Conservation (phyloP, 2,797 vertebrate genomes). For the Sarcophilus harrisii region DNA sequence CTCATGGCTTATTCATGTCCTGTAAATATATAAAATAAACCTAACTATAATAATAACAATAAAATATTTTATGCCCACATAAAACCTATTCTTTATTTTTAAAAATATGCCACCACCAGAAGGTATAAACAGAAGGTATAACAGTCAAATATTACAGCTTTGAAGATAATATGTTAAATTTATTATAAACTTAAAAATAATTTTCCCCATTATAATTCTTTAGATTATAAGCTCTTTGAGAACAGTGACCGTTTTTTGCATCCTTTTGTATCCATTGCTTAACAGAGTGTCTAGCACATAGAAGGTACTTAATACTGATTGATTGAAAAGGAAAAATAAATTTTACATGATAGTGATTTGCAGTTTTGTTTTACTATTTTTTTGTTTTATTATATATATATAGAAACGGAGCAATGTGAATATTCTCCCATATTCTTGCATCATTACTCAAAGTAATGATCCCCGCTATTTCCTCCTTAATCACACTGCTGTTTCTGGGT, state of each 20-base stretch:
- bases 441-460: slow-evolving; percentile 42
- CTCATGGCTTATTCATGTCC: not conserved
- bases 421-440: not conserved
- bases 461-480: not conserved
- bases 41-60: not conserved
- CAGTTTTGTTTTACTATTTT: no score
- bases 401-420: slow-evolving; percentile 25
- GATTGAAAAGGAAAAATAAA: no score
- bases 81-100: not conserved
- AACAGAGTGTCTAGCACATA: no score
- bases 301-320: no score
- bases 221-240: no score
- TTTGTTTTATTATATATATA: no score
- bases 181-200: not conserved
- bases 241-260: no score
- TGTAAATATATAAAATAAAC: not conserved
- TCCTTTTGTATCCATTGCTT: no score
- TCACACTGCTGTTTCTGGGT: not conserved
- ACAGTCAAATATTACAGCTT: not conserved
- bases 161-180: not conserved
- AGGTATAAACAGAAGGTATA: not conserved
- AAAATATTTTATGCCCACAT: not conserved
- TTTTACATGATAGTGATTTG: no score
- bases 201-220: no score
- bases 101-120: not conserved